Base-by-base conservation (phyloP, 2,888 invertebrate species). In the Lumbricus terrestris region DNA sequence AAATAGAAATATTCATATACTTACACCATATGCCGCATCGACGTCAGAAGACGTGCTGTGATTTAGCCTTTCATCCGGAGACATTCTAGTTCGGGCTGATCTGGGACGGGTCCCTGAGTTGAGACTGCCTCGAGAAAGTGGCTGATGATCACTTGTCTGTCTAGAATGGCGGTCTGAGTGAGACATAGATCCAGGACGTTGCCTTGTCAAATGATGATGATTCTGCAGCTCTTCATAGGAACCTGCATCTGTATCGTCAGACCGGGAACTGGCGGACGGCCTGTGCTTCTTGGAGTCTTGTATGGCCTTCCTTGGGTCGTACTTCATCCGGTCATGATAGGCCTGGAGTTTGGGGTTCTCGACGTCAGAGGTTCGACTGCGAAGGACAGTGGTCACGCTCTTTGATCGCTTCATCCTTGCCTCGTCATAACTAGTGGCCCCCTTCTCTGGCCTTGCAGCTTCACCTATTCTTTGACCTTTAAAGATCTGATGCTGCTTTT, bases 261-360 rank as follows among this genome's bases (percentile, higher is more conserved):
- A 85, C 85, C 85, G 34, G 23, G 85, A 85, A 34, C 85, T 37
- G 2, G 85, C 85, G 13, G 85, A 85, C 85, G 18, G 16, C 85
- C 85, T 85, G 85, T 15, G 34, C 35, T 37, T 85, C 34, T 85
- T 85, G 34, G 85, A 34, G 20, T 85, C 85, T 37, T 35, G 11
- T 85, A 85, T 85, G 20, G 85, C 85, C 85, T 85, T 85, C 85
- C 15, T 85, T 6, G 85, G 85, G 85, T 85, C 85, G 16, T 85
- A 85, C 85, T 85, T 85, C 85, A 85, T 85, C 35, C 85, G 85
- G 6, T 85, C 85, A 23, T 85, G 85, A 33, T 85, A 85, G 35
- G 85, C 85, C 23, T 85, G 85, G 35, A 85, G 85, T 33, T 85
- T 85, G 35, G 85, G 85, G 85, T 85, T 85, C 37, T 85, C 85